Conservation (phyloP, 2,797 vertebrate genomes). For the Typhlichthys subterraneus region DNA sequence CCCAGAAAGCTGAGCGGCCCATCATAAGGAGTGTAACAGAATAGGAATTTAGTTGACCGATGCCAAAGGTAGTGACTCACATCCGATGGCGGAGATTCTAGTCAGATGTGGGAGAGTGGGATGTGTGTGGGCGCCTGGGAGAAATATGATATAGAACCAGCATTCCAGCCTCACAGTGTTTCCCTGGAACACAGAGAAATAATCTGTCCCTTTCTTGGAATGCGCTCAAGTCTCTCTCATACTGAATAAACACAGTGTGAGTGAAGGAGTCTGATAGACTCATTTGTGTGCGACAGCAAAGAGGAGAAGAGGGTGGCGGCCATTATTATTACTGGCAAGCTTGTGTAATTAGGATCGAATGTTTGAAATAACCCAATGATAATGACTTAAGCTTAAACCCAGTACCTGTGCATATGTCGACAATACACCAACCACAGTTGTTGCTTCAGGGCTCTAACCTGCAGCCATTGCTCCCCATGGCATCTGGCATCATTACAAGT, state of each 20-base stretch:
- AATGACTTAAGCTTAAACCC: conserved; percentile 27
- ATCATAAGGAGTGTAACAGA: conserved; percentile 58
- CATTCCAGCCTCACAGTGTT: conserved; percentile 54
- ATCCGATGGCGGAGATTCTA: conserved; percentile 70
- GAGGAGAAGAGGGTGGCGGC: conserved; percentile 13
- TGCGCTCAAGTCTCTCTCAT: conserved; percentile 57
- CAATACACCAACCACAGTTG: conserved; percentile 11
- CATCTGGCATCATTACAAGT: conserved; percentile 15
- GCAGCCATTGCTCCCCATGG: conserved; percentile 28
- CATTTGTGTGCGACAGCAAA: conserved; percentile 28
- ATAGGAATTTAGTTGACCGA: conserved; percentile 65
- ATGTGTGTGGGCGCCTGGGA: conserved; percentile 61
- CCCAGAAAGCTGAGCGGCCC: conserved; percentile 51
- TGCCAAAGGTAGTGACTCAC: conserved; percentile 75
- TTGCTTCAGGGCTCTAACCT: conserved; percentile 5
- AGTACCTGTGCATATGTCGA: conserved; percentile 16
- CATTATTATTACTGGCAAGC: conserved; percentile 7
- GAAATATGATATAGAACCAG: conserved; percentile 70
- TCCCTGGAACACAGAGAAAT: conserved; percentile 59
- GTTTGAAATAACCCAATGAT: conserved; percentile 24
- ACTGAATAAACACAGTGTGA: conserved; percentile 36
- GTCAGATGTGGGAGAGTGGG: conserved; percentile 72
- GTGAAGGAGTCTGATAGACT: conserved; percentile 11
- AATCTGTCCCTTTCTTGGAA: conserved; percentile 62
- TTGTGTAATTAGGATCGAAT: conserved; percentile 16